Percentiles rank a stretch among this genome's conserved stretches.
Evolutionary conservation across 2,797 vertebrate genomes (phyloP).

Genomic region (Xenopus petersii): DNA sequence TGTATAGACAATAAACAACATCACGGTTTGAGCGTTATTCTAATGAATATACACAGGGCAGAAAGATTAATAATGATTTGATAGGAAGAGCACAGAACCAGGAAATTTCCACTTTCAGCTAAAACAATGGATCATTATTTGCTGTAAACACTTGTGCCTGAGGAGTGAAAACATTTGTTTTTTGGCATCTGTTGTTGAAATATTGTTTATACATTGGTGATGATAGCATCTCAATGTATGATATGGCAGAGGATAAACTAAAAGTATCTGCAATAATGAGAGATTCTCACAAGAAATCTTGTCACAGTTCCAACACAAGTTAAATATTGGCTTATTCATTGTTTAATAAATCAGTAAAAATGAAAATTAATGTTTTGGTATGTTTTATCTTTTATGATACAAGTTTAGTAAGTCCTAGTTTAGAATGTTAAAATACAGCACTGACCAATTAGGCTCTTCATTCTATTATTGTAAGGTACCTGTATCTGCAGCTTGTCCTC

Average conservation of each 20-base stretch:
- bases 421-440: no score
- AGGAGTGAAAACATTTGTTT: constrained; percentile 42
- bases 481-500: no score
- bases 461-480: no score
- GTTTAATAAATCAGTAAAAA: no score
- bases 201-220: constrained; percentile 40
- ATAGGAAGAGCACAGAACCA: constrained; percentile 51
- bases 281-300: neutral
- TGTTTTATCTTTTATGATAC: no score
- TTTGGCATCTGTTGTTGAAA: constrained; percentile 36
- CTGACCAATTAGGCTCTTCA: no score
- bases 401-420: no score
- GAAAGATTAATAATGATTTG: constrained; percentile 57
- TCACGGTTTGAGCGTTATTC: constrained; percentile 56
- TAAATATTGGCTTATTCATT: no score
- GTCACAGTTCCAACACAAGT: no score
- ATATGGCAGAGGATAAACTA: constrained; percentile 1
- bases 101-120: constrained; percentile 22
- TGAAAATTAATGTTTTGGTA: no score
- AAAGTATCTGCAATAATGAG: neutral
- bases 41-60: constrained; percentile 60
- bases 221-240: constrained; percentile 27
- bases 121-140: constrained; percentile 11
- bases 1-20: constrained; percentile 79
- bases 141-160: neutral